Conservation (phyloP, 2,888 invertebrate species). For the Xestia ashworthii region DNA sequence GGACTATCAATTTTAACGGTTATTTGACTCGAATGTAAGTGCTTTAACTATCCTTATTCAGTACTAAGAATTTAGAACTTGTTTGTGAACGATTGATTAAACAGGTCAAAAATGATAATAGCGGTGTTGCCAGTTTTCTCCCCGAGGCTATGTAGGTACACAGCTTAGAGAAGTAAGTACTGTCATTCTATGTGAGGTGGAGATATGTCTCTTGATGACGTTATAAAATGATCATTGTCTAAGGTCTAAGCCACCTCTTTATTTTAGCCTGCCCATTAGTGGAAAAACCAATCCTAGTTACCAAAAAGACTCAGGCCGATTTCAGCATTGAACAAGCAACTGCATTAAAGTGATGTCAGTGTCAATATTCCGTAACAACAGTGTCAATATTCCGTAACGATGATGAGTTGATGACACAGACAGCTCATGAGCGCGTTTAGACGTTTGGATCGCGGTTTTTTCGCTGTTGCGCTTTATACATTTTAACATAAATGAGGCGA, state of each 20-base stretch:
- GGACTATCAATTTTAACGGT: conserved; percentile 21
- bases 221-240: background rate
- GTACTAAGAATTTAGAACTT: conserved; percentile 1
- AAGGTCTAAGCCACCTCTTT: background rate
- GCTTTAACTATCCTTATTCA: conserved; percentile 10
- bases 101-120: background rate
- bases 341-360: background rate
- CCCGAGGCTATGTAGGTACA: background rate
- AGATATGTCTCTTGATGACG: background rate
- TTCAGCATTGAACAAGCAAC: too few species aligned
- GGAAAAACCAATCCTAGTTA: background rate
- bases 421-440: background rate
- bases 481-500: background rate
- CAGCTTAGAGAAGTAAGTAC: background rate
- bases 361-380: background rate
- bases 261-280: background rate
- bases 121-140: background rate
- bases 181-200: background rate
- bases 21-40: conserved; percentile 68
- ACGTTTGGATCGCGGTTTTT: background rate
- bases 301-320: background rate
- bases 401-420: background rate
- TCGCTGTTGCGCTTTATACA: background rate
- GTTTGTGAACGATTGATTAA: conserved; percentile 23
- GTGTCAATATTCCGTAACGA: background rate